phyloP scores from a whole-genome alignment of 2,888 invertebrate genomes.

The Stenodera caucasica region DNA sequence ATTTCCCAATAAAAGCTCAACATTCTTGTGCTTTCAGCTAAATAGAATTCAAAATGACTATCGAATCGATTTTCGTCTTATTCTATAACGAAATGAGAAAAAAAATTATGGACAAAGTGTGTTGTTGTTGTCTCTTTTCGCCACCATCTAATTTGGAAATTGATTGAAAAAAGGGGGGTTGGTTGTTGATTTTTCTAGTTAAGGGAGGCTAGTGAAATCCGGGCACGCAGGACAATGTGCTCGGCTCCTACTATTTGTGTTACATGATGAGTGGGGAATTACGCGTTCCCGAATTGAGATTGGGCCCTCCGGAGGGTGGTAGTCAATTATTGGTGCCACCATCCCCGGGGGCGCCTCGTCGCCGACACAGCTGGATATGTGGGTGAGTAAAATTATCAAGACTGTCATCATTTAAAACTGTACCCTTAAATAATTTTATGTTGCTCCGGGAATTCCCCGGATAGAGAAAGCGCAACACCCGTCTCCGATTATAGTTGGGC shows the following conservation, averaged over 20 bases:
- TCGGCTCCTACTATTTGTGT: conserved; percentile 24
- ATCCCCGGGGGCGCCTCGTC: conserved; percentile 60
- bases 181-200: background rate
- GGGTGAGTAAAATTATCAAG: conserved; percentile 61
- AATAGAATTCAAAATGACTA: background rate
- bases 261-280: conserved; percentile 61
- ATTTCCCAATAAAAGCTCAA: background rate
- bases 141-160: too few species aligned
- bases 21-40: background rate
- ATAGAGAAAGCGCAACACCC: too few species aligned
- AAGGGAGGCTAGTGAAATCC: background rate
- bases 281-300: conserved; percentile 69
- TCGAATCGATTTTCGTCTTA: too few species aligned
- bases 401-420: background rate
- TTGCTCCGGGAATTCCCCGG: too few species aligned
- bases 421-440: too few species aligned
- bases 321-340: conserved; percentile 55
- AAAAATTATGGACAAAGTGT: conserved; percentile 3
- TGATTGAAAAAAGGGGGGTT: too few species aligned
- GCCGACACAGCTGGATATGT: conserved; percentile 78
- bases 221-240: conserved; percentile 31
- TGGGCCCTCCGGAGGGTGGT: conserved; percentile 61
- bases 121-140: background rate
- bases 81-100: too few species aligned
- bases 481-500: too few species aligned